Percentiles rank a stretch among this genome's conserved stretches.
These are phyloP conservation scores for Melanaphis sacchari DNA, from an alignment of 1,140 invertebrate species.

Conservation along the genomic window DNA sequence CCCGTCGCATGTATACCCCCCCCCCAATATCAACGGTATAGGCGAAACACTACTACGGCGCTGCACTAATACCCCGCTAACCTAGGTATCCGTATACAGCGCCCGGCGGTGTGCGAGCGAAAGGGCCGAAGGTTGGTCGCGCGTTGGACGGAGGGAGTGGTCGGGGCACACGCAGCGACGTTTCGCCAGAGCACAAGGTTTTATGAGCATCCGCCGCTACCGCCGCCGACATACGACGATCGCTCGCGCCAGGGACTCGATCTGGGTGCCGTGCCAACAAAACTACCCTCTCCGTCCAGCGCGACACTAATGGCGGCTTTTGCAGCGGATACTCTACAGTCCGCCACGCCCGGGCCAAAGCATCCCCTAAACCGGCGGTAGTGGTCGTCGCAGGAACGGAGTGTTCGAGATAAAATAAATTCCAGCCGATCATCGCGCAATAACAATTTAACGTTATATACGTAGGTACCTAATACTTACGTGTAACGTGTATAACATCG, in stretches of 20 bases:
- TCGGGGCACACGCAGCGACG: neutral
- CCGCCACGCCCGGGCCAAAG: neutral
- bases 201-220: conserved; percentile 2
- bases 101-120: too few relatives aligned
- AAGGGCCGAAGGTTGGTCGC: neutral
- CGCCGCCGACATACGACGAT: conserved; percentile 25
- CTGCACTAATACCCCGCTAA: neutral
- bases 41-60: neutral
- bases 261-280: conserved; percentile 40
- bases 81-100: neutral
- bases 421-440: neutral
- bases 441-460: neutral
- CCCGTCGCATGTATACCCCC: neutral
- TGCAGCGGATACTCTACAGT: neutral
- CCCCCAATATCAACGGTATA: neutral
- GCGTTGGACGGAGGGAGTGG: neutral
- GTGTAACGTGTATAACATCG: neutral
- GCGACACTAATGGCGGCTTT: conserved; percentile 40
- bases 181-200: conserved; percentile 7
- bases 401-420: neutral
- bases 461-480: neutral
- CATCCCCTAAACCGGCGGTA: neutral
- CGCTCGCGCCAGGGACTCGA: conserved; percentile 16
- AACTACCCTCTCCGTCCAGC: neutral
- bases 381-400: too few relatives aligned